Evolutionary conservation across 2,888 invertebrate genomes (phyloP), one percentile per base, ranked within the genome.

Genomic region (Leptinotarsa haldemani): DNA sequence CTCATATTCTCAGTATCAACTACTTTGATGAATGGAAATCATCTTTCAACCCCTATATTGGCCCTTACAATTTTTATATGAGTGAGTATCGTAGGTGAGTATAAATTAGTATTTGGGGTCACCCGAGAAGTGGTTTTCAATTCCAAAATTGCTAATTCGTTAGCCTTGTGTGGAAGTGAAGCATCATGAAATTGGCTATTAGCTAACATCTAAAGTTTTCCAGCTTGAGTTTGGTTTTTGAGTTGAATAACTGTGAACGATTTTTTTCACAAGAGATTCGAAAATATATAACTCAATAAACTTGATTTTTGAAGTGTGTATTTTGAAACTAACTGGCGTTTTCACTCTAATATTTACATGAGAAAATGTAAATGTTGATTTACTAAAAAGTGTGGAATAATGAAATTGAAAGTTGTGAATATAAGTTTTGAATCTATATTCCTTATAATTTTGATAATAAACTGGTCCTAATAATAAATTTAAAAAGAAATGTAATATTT

Each of bases 361-460:
- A 61, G 61, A 61, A 61, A 61, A 61, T 61, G 61, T 61, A 61
- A 61, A 61, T 61, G 61, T 40, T 61, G 61, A 61, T 30, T 9
- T 40, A 30, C 61, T 25, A 40, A 61, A 61, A 61, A 61, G 40
- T 61, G 56, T 56, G 56, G 15, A 53, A 56, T 56, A 56, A 56
- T 25, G 4, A 13, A 56, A 56, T 13, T 22, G 4, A 22, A 56
- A 56, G 56, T 56, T 56, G 25, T 30, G 61, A 61, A 61, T 61
- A 30, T 61, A 61, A 61, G 61, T 61, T 61, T 61, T 61, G 61
- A 61, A 61, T 61, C 61, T 61, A 61, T 61, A 61, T 61, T 30
- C 61, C 25, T 61, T 18, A 61, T 40, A 3, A 15, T 56, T 22
- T 56, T 20, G 53, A 20, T 22, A 56, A 13, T 22, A 15, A 56